Conservation (phyloP, 2,888 invertebrate species). For the Oegoconia quadripuncta region DNA sequence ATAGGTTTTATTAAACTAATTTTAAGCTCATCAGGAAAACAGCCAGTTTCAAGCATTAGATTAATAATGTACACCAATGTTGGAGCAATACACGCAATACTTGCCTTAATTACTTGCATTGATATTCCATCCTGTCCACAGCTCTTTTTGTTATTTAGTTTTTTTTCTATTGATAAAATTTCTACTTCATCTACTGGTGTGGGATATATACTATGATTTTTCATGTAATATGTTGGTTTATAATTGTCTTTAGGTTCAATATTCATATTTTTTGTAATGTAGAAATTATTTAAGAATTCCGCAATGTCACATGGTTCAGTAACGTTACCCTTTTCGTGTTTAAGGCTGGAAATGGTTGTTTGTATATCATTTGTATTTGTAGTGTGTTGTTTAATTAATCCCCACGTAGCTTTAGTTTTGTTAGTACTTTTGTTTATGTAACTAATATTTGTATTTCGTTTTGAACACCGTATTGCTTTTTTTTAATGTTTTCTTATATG, state of each 20-base stretch:
- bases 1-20: conserved; percentile 18
- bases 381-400: neutral
- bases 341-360: neutral
- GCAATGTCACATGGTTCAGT: neutral
- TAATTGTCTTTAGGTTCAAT: neutral
- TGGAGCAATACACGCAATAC: conserved; percentile 2
- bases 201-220: neutral
- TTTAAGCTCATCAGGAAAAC: conserved; percentile 20
- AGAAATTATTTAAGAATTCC: neutral
- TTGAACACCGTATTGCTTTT: neutral
- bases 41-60: conserved; percentile 13
- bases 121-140: conserved; percentile 15
- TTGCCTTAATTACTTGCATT: conserved; percentile 13
- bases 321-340: neutral
- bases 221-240: neutral
- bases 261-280: neutral
- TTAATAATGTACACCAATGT: conserved; percentile 23
- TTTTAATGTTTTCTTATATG: neutral
- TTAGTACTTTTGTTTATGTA: neutral
- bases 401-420: neutral
- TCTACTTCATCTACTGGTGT: neutral
- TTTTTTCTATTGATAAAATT: conserved; percentile 2
- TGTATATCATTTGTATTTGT: neutral
- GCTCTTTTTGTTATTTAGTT: conserved; percentile 16
- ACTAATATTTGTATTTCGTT: neutral